Base-by-base conservation (phyloP, 2,888 invertebrate species). In the Heliconius ethilla region DNA sequence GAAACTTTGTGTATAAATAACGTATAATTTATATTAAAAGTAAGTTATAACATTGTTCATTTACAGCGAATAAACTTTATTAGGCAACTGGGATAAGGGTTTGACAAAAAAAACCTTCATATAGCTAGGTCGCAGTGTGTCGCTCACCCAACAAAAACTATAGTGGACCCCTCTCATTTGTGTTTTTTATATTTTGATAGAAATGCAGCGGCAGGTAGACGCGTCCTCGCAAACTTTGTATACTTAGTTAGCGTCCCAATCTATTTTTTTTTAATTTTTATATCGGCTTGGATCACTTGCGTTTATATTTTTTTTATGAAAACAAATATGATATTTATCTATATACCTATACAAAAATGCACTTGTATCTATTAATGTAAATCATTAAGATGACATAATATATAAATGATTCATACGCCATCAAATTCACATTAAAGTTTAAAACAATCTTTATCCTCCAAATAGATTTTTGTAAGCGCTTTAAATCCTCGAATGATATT, bases 41-140 rank as follows among this genome's bases (percentile, higher is more conserved):
- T 78, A 75, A 85, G 84, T 82, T 84, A 80, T 82, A 85, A 84
- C 83, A 78, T 81, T 88, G 85, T 88, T 88, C 87, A 83, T 83
- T 83, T 82, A 81, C 86, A 84, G 89, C 91, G 90, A 93, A 94
- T 94, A 93, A 94, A 94, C 87, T 94, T 94, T 93, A 94, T 94
- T 89, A 88, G 86, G 88, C 92, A 91, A 92, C 89, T 90, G 86
- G 91, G 87, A 91, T 91, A 91, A 92, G 90, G 90, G 91, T 91
- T 89, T 89, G 84, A 87, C 85, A 89, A 93, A 93, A 93, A 93
- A 94, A 92, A 92, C 25, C 84, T 82, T 80, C 83, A 86, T 87
- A 90, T 89, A 91, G 88, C 90, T 91, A 93, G 91, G 92, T 92
- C 92, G 91, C 89, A 87, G 81, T 89, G 88, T 89, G 91, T 91